Conservation (phyloP, 2,113 vertebrate species). For the Salvelinus alpinus region DNA sequence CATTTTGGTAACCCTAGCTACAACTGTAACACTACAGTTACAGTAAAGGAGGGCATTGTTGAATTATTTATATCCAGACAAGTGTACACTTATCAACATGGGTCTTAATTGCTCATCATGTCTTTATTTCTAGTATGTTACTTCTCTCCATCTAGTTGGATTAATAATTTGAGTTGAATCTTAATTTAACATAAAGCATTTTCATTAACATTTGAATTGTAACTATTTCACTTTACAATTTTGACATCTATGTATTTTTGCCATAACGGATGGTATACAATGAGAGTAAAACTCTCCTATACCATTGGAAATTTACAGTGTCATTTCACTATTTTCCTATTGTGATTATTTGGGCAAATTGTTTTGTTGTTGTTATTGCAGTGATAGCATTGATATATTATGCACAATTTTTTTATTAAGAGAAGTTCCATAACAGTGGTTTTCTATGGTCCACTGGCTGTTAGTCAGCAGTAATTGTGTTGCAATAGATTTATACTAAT, state of each 20-base stretch:
- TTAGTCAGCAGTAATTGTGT: neutral
- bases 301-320: neutral
- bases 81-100: too few relatives aligned
- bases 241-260: too few relatives aligned
- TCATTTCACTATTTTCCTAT: neutral
- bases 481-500: conserved; percentile 57
- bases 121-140: too few relatives aligned
- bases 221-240: neutral
- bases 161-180: neutral
- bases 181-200: neutral
- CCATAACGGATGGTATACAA: too few relatives aligned
- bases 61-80: too few relatives aligned
- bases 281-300: too few relatives aligned
- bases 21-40: too few relatives aligned
- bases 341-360: neutral
- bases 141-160: neutral
- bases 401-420: neutral
- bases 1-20: too few relatives aligned
- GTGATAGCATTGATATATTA: neutral
- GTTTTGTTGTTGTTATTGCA: neutral
- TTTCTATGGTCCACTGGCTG: neutral
- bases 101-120: too few relatives aligned
- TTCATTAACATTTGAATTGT: conserved; percentile 11
- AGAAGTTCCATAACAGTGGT: neutral
- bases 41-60: too few relatives aligned